Base-by-base conservation (phyloP, 2,113 vertebrate species). In the Tor tambroides region DNA sequence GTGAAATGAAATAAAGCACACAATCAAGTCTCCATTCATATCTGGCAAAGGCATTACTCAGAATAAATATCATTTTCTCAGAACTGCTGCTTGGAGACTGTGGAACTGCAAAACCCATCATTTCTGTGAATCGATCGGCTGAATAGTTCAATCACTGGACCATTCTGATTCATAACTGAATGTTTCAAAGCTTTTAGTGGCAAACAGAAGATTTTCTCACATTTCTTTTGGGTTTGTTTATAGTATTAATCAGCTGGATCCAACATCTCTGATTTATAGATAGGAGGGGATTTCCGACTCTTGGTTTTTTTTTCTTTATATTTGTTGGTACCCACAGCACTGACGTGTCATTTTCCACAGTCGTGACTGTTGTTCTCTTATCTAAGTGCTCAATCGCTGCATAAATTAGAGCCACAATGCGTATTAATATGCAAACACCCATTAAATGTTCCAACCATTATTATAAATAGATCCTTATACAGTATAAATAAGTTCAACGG, bases 401-500 rank as follows among this genome's bases (percentile, higher is more conserved):
- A 67, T 67, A 43, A 82, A 82, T 82, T 30, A 67, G 38, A 82
- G 80, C 61, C 5, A 12, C 17, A 21, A 82, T 49, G n/a, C 41
- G 49, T 67, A 49, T 82, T 82, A 82, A 82, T 82, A 82, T 49
- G 80, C 56, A 67, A 41, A 67, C 41, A 82, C 38, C 17, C 38
- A 43, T 65, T 82, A 6, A 65, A 10, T 67, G 80, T 65, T 67
- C 80, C 61, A 30, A 30, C 38, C 63, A 30, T 49, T 82, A 82
- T 82, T 82, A 83, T 51, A 49, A 83, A 72, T 71, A 83, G 65
- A 83, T 32, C 43, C 46, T 54, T 83, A 65, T 41, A n/a, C n/a
- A n/a, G n/a, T n/a, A 82, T 82, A 65, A 82, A 82, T 84, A 67
- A 26, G 59, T n/a, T 35, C 11, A 17, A 5, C 4, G 9, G 32